A percentile compares a stretch with the other conserved stretches of the same genome.
Evolutionary conservation across 2,888 invertebrate species (phyloP).

Genomic region (Nezara viridula): DNA sequence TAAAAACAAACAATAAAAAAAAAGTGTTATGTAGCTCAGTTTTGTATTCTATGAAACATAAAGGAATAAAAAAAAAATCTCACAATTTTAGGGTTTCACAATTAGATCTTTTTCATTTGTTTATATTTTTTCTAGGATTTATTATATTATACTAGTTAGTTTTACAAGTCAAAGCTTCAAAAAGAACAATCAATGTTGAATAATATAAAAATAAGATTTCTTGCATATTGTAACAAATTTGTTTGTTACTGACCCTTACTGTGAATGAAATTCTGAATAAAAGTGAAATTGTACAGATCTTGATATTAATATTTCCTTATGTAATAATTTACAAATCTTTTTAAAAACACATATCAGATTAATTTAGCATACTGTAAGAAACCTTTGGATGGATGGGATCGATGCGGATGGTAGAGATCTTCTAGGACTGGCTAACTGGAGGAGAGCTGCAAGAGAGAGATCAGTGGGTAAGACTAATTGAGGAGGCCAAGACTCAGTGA

Average conservation of each 20-base stretch:
- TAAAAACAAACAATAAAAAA: not conserved
- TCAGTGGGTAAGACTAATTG: no score
- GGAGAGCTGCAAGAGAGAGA: no score
- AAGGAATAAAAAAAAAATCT: not conserved
- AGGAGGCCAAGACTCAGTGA: no score
- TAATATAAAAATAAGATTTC: constrained; percentile 41
- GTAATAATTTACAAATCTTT: not conserved
- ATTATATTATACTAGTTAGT: constrained; percentile 3
- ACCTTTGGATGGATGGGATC: no score
- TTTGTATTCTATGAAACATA: constrained; percentile 26
- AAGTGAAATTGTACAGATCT: not conserved
- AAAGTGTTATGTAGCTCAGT: constrained; percentile 45
- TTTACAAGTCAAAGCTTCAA: constrained; percentile 21
- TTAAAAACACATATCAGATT: no score
- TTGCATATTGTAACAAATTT: not conserved
- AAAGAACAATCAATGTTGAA: constrained; percentile 27
- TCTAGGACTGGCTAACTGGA: no score
- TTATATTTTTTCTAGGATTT: constrained; percentile 25
- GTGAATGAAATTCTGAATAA: constrained; percentile 44
- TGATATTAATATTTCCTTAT: not conserved
- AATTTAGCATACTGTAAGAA: no score
- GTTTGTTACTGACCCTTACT: constrained; percentile 40
- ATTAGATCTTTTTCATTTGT: constrained; percentile 32
- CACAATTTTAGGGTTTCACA: constrained; percentile 1
- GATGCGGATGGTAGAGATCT: no score